These are phyloP conservation scores for Amphipoea oculea DNA, from an alignment of 2,888 invertebrate species.

Conservation along the genomic window DNA sequence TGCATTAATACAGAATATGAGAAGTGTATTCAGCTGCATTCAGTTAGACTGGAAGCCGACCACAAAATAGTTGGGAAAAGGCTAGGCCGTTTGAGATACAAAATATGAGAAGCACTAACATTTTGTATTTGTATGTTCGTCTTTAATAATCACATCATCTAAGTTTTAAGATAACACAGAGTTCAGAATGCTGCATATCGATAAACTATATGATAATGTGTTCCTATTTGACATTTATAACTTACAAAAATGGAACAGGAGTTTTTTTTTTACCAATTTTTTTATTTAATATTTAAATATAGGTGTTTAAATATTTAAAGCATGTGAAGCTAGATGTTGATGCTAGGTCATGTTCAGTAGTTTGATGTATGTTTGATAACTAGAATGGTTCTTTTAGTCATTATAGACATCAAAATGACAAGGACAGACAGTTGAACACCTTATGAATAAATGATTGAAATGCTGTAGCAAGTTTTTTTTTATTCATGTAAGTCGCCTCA, in stretches of 20 bases:
- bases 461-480: background rate
- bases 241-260: slow-evolving; percentile 1
- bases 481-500: background rate
- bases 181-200: background rate
- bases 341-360: slow-evolving; percentile 1
- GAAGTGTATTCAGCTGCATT: background rate
- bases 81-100: background rate
- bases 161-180: slow-evolving; percentile 2
- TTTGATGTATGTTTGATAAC: background rate
- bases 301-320: slow-evolving; percentile 32
- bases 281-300: slow-evolving; percentile 1
- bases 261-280: background rate
- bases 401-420: slow-evolving; percentile 5
- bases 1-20: background rate
- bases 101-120: background rate
- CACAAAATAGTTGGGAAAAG: background rate
- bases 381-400: background rate
- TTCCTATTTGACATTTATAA: slow-evolving; percentile 36
- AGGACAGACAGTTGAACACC: background rate
- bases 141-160: background rate
- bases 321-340: slow-evolving; percentile 15
- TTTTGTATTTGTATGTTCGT: background rate
- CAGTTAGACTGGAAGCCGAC: background rate
- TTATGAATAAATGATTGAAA: slow-evolving; percentile 27
- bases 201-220: slow-evolving; percentile 28